Evolutionary conservation across 2,888 invertebrate genomes (phyloP).

Genomic region (Leucoptera coffeella): DNA sequence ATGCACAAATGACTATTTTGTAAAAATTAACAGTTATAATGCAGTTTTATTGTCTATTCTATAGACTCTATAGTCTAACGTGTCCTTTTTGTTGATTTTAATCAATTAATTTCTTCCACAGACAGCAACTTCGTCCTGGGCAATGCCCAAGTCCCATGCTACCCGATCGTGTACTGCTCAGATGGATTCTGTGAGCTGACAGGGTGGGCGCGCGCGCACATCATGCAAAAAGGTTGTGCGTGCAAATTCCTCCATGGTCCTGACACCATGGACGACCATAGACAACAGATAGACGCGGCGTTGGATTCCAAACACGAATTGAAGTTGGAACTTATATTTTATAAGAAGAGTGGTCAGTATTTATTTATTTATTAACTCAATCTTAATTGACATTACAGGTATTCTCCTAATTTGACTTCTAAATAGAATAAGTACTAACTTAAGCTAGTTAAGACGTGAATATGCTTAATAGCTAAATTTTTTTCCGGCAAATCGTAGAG

Average conservation of each 20-base stretch:
- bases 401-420: neutral
- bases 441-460: too few species aligned
- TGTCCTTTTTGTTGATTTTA: too few species aligned
- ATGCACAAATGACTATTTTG: too few species aligned
- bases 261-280: slow-evolving; percentile 85
- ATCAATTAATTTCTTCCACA: slow-evolving; percentile 38
- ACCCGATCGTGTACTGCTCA: slow-evolving; percentile 94
- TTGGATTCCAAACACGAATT: slow-evolving; percentile 87
- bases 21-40: too few species aligned
- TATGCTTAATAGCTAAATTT: too few species aligned
- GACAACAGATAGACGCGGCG: slow-evolving; percentile 81
- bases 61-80: too few species aligned
- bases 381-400: neutral
- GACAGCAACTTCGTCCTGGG: slow-evolving; percentile 96
- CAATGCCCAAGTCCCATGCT: slow-evolving; percentile 86
- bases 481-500: too few species aligned
- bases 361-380: too few species aligned
- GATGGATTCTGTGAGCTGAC: slow-evolving; percentile 96
- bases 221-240: slow-evolving; percentile 95
- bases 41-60: too few species aligned
- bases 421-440: too few species aligned
- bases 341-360: slow-evolving; percentile 92
- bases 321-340: slow-evolving; percentile 90
- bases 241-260: slow-evolving; percentile 92
- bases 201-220: slow-evolving; percentile 87